Evolutionary conservation across 2,113 vertebrate species (phyloP).

Genomic region (Pristiophorus japonicus): DNA sequence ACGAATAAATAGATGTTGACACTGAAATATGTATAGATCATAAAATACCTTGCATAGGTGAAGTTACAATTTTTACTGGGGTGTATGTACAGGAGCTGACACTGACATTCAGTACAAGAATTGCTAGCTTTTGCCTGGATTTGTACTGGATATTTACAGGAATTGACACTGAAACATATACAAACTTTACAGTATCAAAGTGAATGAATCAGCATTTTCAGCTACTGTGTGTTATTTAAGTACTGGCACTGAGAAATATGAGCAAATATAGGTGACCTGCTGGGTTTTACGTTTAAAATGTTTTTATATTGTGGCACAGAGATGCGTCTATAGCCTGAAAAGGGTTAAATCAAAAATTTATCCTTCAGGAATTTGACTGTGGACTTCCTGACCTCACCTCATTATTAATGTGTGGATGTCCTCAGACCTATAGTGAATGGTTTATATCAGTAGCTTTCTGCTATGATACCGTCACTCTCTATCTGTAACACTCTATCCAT

Average conservation of each 20-base stretch:
- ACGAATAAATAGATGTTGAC: background rate
- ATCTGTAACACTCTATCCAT: constrained; percentile 1
- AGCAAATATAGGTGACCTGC: background rate
- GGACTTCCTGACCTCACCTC: background rate
- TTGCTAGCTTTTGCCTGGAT: background rate
- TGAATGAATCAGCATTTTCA: background rate
- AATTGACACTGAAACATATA: background rate
- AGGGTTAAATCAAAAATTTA: background rate
- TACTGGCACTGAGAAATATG: background rate
- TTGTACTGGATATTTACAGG: background rate
- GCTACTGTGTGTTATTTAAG: background rate
- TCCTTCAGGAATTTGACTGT: background rate
- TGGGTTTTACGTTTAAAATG: background rate
- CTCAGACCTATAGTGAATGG: background rate
- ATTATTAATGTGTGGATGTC: background rate
- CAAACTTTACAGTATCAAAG: background rate
- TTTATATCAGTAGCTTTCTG: constrained; percentile 8
- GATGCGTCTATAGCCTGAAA: background rate
- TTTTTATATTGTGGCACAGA: background rate
- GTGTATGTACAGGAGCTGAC: background rate
- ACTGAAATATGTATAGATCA: background rate
- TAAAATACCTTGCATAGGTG: background rate
- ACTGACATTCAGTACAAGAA: background rate
- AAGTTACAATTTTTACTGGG: background rate
- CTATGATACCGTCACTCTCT: background rate